phyloP scores from a whole-genome alignment of 2,113 vertebrate species.

The Atractosteus spatula region DNA sequence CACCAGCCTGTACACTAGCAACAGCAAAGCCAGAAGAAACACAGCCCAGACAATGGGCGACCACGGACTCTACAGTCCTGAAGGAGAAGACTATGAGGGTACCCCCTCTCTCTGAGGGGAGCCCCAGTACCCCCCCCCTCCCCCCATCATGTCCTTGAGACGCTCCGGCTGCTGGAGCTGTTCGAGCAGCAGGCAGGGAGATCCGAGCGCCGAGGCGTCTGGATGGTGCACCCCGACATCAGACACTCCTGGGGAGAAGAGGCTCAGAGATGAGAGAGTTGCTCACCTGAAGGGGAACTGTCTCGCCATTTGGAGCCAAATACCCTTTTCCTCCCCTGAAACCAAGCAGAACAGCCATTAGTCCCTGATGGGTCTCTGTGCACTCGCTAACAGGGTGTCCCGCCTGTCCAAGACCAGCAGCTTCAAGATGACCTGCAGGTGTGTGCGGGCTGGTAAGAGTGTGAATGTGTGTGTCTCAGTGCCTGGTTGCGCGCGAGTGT shows the following conservation, averaged over 20 bases:
- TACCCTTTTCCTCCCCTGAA: conserved; percentile 22
- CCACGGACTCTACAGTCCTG: no score
- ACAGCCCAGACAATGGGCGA: no score
- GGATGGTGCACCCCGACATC: background rate
- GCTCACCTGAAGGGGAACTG: conserved; percentile 26
- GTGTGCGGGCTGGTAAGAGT: conserved; percentile 4
- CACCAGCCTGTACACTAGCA: no score
- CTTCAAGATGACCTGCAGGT: background rate
- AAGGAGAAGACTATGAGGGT: no score
- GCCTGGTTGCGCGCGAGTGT: background rate
- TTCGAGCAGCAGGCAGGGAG: background rate
- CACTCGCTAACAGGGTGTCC: no score
- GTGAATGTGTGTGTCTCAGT: background rate
- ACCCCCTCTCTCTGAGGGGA: no score
- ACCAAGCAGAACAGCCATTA: background rate
- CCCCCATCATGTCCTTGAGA: background rate
- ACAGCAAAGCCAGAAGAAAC: no score
- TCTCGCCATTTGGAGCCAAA: conserved; percentile 8
- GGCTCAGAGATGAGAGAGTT: background rate
- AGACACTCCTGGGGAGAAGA: background rate
- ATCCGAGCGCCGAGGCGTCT: background rate
- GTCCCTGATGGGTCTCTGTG: no score
- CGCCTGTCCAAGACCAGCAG: background rate
- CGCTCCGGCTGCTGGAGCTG: no score
- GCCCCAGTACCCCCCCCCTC: background rate